Base-by-base conservation (phyloP, 2,113 vertebrate genomes). In the Oenanthe melanoleuca region DNA sequence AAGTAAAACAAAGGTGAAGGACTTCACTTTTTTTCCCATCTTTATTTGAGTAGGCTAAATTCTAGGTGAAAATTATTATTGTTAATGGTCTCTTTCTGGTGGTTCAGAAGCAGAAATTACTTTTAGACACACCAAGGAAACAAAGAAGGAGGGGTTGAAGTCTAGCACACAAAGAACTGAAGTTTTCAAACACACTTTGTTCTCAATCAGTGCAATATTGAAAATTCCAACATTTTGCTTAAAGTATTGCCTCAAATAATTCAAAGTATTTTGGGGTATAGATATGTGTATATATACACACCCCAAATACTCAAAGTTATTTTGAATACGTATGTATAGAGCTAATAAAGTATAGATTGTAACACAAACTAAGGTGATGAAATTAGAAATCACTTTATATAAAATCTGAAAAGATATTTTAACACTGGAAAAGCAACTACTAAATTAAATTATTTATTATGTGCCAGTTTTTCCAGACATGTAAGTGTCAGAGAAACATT, bases 401-500 rank as follows among this genome's bases (percentile, higher is more conserved):
- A 85, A 89, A 93, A 81, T 4, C 6, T 3, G 2, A 34, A 67
- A 87, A n/a, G 5, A 7, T 82, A 67, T 44, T 94, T 87, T 64
- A 80, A 60, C 20, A 33, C 26, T 72, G 53, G 28, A 45, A 93
- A 88, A 95, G 5, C 45, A 83, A 33, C 40, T 61, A 15, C 31
- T 77, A 61, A 83, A 77, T 83, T 61, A 72, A 82, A 83, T 88
- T 86, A 65, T 69, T 86, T 55, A 53, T 57, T 90, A 77, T 80
- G 6, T 77, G 50, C 67, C n/a, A 53, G 20, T 65, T 92, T 92
- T 91, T 80, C 22, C 33, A 93, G 71, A 49, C 34, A 44, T 90
- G 88, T 74, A 88, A 60, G 37, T 87, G 88, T 74, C 74, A 75
- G 63, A 64, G 79, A 80, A 96, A 65, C 61, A 34, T 82, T 72